Evolutionary conservation across 2,113 vertebrate genomes (phyloP).

Genomic region (Rousettus leschenaultii): DNA sequence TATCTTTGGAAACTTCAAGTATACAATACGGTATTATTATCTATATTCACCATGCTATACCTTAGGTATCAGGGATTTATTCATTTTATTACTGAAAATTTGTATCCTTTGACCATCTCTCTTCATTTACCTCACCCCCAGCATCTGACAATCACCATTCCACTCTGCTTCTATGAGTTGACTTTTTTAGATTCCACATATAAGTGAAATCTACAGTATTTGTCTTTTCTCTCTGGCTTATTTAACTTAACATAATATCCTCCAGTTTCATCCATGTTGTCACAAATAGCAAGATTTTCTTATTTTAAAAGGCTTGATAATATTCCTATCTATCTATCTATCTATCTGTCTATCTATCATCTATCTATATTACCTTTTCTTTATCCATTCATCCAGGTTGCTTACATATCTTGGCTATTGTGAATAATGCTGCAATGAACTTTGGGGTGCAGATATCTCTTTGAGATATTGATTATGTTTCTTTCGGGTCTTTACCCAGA

Average conservation of each 20-base stretch:
- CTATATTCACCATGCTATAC: neutral
- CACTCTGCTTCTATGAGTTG: no score
- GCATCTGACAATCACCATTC: neutral
- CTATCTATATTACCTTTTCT: neutral
- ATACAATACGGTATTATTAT: neutral
- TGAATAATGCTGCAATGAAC: neutral
- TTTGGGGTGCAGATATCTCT: neutral
- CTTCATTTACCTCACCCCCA: neutral
- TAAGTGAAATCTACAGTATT: no score
- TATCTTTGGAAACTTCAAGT: no score
- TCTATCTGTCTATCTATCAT: no score
- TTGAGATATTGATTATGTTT: neutral
- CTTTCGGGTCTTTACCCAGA: neutral
- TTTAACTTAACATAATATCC: no score
- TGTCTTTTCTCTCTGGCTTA: no score
- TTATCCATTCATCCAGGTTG: neutral
- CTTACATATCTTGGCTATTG: neutral
- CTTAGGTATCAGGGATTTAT: no score
- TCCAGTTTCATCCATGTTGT: no score
- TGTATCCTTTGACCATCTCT: neutral
- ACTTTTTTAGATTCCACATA: no score
- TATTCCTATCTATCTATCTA: neutral
- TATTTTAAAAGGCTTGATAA: neutral
- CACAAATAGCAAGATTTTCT: neutral
- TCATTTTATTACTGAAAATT: neutral